Conservation (phyloP, 2,113 vertebrate species). For the Odocoileus hemionus region DNA sequence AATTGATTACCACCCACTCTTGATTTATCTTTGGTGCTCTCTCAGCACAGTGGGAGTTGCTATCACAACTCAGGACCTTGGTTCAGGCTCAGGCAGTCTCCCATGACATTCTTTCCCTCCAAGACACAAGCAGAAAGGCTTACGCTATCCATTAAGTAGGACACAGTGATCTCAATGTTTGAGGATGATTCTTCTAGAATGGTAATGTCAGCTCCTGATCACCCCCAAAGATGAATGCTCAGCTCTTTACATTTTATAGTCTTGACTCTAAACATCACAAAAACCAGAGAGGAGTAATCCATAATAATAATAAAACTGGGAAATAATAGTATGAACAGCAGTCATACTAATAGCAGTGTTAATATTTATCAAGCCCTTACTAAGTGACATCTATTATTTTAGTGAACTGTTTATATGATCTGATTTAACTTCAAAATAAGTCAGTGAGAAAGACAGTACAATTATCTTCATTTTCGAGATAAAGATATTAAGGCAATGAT, state of each 20-base stretch:
- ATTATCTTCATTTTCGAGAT: background rate
- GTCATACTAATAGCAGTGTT: background rate
- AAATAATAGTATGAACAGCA: background rate
- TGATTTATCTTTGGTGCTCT: background rate
- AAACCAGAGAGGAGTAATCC: background rate
- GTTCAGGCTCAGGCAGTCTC: background rate
- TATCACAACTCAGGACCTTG: background rate
- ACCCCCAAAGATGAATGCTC: background rate
- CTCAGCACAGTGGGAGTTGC: background rate
- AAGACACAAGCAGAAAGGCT: background rate
- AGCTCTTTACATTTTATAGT: background rate
- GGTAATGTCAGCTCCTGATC: background rate
- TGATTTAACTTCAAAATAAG: background rate
- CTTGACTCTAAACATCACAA: background rate
- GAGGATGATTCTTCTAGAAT: background rate
- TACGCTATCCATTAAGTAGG: fast-evolving
- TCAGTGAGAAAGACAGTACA: background rate
- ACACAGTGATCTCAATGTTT: background rate
- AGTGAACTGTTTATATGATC: background rate
- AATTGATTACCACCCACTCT: background rate
- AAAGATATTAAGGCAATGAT: background rate
- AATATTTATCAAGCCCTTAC: background rate
- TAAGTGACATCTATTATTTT: background rate
- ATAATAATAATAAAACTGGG: background rate
- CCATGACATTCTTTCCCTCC: background rate